Base-by-base conservation (phyloP, 1,140 invertebrate species). In the Macrocentrus cingulum region DNA sequence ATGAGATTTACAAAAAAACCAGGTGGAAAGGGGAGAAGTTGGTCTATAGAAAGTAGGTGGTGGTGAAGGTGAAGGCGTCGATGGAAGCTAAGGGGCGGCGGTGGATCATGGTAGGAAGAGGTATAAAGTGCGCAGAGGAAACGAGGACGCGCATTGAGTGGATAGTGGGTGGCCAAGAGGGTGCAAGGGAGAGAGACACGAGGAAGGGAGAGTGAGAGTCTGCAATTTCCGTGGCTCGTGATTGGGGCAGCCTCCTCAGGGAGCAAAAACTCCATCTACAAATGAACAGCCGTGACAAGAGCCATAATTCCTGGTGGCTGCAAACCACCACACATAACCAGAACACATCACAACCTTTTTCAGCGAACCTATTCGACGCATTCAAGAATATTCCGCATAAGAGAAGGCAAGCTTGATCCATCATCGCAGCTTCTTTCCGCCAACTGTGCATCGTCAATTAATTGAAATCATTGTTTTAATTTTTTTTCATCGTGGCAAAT, bases 231-330 rank as follows among this genome's bases (percentile, higher is more conserved):
- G 84, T 82, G 82, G 81, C 82, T 85, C 83, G 83, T 85, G 84
- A 85, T 85, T 85, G 84, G 84, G 83, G 82, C 77, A 81, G 81
- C 79, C 80, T 81, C 84, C 81, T 84, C 68, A 67, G 84, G 84
- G 84, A 81, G 81, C 82, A 83, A 84, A 84, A 85, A 85, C 84
- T 85, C 84, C 84, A 85, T 85, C 84, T 85, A 85, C 84, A 85
- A 85, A 85, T 85, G 84, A 85, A 85, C 84, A 84, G 80, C 81
- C 84, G 84, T 85, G 84, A 85, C 84, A 85, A 85, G 84, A 82
- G 84, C 83, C 81, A 85, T 85, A 85, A 85, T 85, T 85, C 82
- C 81, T 84, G 77, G 75, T 72, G 66, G 71, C 72, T 70, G 69
- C 36, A 22, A 65, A 62, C 67, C 62, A 60, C 61, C 54, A 63